A percentile compares a stretch with the other conserved stretches of the same genome.
phyloP scores from a whole-genome alignment of 37 sponge, comb jelly and placozoan species.

The Ephydatia muelleri region DNA sequence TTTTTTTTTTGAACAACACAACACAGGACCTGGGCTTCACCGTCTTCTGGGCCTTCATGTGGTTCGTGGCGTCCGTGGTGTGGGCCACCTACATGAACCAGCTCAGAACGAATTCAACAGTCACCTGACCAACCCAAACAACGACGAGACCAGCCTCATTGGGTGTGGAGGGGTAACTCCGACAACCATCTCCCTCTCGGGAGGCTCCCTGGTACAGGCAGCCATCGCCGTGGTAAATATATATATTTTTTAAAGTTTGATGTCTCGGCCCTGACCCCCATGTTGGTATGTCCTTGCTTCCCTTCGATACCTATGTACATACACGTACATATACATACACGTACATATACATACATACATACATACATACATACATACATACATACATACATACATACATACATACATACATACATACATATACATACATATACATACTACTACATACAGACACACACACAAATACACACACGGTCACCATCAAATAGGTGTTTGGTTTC shows the following conservation, averaged over 20 bases:
- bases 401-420: not conserved
- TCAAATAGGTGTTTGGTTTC: slow-evolving; percentile 75
- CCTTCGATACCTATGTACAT: too few species aligned
- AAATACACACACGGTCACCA: too few species aligned
- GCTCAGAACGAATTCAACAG: slow-evolving; percentile 5
- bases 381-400: not conserved
- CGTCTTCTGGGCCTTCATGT: slow-evolving; percentile 58
- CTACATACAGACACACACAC: not conserved
- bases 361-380: slow-evolving; percentile 5
- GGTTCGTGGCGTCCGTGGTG: slow-evolving; percentile 65
- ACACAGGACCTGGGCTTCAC: slow-evolving; percentile 62
- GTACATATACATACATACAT: slow-evolving; percentile 7
- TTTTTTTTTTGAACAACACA: not conserved
- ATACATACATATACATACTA: too few species aligned
- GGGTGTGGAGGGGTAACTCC: not conserved
- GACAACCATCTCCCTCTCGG: not conserved
- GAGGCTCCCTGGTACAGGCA: slow-evolving; percentile 34
- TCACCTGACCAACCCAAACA: not conserved
- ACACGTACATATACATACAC: not conserved
- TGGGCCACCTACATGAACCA: slow-evolving; percentile 56
- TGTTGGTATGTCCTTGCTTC: not conserved
- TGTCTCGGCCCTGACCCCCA: too few species aligned
- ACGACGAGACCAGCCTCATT: not conserved
- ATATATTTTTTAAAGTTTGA: not conserved
- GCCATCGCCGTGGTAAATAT: slow-evolving; percentile 41